phyloP scores from a whole-genome alignment of 2,888 invertebrate species.

The Corbicula japonica region DNA sequence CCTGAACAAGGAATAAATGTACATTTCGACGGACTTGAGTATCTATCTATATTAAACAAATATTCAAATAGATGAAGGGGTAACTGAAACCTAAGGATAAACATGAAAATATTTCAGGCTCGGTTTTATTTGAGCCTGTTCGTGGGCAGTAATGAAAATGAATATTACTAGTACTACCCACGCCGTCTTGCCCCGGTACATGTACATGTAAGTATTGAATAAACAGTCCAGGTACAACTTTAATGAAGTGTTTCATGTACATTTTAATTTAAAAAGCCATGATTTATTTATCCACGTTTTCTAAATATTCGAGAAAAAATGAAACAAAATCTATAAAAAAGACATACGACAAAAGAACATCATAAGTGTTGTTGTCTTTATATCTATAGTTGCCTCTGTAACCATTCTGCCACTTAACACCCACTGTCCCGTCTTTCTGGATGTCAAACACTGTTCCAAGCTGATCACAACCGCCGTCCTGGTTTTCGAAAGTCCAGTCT shows the following conservation, averaged over 20 bases:
- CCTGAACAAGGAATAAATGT: too few species aligned
- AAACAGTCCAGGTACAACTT: background rate
- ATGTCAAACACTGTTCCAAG: conserved; percentile 39
- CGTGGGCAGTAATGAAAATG: too few species aligned
- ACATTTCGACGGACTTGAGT: too few species aligned
- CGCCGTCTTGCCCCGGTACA: background rate
- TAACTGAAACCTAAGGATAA: too few species aligned
- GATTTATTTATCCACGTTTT: background rate
- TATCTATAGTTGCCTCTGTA: conserved; percentile 43
- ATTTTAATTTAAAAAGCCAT: background rate
- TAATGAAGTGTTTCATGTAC: too few species aligned
- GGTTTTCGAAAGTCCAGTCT: conserved; percentile 47
- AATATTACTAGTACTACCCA: background rate
- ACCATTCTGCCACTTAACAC: conserved; percentile 48
- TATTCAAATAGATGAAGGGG: too few species aligned
- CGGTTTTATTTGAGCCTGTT: too few species aligned
- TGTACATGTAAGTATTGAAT: background rate
- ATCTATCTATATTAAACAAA: too few species aligned
- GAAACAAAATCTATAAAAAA: background rate
- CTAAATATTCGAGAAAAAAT: background rate
- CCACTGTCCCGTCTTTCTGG: conserved; percentile 3
- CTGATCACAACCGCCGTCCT: conserved; percentile 56
- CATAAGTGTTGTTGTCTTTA: conserved; percentile 35
- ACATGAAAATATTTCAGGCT: too few species aligned
- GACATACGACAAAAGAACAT: conserved; percentile 53